Base-by-base conservation (phyloP, 92 coral and sea anemone genomes). In the Actinernus sp. region DNA sequence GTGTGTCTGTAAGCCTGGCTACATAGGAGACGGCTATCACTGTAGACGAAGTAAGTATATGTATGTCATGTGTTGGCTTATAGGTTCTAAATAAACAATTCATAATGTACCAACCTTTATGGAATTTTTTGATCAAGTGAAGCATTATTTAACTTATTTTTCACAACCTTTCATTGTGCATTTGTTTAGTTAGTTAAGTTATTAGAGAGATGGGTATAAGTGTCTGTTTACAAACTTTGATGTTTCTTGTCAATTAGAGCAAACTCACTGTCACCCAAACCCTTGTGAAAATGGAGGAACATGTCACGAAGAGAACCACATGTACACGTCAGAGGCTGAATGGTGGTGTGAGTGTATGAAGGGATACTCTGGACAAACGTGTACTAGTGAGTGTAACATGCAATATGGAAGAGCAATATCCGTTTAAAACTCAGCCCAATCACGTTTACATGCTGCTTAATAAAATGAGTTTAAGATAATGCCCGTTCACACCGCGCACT, bases 281-380 rank as follows among this genome's bases (percentile, higher is more conserved):
- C 99, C 99, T 2, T 95, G 99, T 49, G 91, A 91, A 47, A 95
- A 95, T 53, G 97, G 99, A 10, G 99, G 97, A 13, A 84, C 86
- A 2, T 95, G 99, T 43, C 95, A 52, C 26, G 97, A 91, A 60
- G 83, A 73, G 0, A 61, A 53, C 12, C 57, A 52, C 18, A n/a
- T 26, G 4, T 55, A 71, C 39, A 16, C 81, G 21, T 30, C 29
- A 48, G 88, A 77, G 13, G 23, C 26, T 11, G 83, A 63, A 41
- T 91, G 95, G 97, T 94, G 77, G 72, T 94, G 98, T 47, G 95
- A 87, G 26, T 94, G 98, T 40, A 39, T 80, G 14, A 80, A 65
- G 28, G 97, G 89, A 23, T 94, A 91, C 85, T 80, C 73, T 13
- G 98, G 97, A 38, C 54, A 26, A 12, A 31, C 30, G 0, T 94